A percentile compares a stretch with the other conserved stretches of the same genome.
Conservation (phyloP, 2,113 vertebrate species). For the Heloderma charlesbogerti region DNA sequence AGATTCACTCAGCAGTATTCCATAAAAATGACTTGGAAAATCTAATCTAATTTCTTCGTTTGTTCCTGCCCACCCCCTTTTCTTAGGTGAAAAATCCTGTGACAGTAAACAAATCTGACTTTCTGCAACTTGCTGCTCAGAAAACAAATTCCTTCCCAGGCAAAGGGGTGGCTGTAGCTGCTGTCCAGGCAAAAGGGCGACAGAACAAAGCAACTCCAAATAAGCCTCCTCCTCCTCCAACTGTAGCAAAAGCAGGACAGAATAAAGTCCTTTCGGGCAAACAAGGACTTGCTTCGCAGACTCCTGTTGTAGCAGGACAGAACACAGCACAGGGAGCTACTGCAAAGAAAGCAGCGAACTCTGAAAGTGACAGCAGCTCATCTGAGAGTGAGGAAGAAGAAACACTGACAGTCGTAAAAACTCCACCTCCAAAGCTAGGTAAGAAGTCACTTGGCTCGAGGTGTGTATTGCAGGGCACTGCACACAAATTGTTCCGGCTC, state of each 20-base stretch:
- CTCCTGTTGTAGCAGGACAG: conserved; percentile 20
- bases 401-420: fast-evolving
- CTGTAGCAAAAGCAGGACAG: conserved; percentile 32
- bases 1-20: background rate
- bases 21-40: background rate
- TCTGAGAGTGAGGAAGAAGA: conserved; percentile 72
- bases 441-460: conserved; percentile 35
- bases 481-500: background rate
- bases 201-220: conserved; percentile 21
- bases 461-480: background rate
- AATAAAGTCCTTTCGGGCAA: conserved; percentile 50
- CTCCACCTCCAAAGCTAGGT: conserved; percentile 57
- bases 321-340: background rate
- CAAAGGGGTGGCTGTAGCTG: background rate
- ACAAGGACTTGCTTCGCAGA: background rate
- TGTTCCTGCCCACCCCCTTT: conserved; percentile 8
- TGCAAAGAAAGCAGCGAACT: conserved; percentile 38
- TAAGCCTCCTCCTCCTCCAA: conserved; percentile 19
- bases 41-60: no score
- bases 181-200: conserved; percentile 40
- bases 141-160: conserved; percentile 21
- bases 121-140: conserved; percentile 40
- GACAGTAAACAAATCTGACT: conserved; percentile 61
- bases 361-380: conserved; percentile 56
- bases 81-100: conserved; percentile 65